Conservation (phyloP, 1,140 invertebrate genomes). For the Vanessa atalanta region DNA sequence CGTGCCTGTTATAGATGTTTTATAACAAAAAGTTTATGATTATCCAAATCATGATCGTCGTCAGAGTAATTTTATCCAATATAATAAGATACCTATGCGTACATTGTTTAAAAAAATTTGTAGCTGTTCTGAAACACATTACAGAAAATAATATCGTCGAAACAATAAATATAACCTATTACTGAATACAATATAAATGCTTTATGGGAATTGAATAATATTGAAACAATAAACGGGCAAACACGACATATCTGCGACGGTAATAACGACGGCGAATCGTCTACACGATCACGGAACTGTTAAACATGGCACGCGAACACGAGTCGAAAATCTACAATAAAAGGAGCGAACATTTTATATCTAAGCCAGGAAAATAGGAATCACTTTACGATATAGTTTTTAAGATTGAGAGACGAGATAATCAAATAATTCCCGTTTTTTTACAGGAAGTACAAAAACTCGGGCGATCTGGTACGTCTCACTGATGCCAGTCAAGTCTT, state of each 20-base stretch:
- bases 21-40: no score
- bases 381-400: no score
- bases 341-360: neutral
- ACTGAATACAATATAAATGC: neutral
- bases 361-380: no score
- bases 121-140: neutral
- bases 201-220: slow-evolving; percentile 9
- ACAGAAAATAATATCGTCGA: neutral
- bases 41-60: no score
- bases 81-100: neutral
- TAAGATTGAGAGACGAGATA: no score
- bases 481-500: no score
- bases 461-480: no score
- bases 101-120: neutral
- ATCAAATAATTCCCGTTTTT: no score
- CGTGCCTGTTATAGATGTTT: no score
- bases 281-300: slow-evolving; percentile 3
- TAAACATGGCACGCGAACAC: slow-evolving; percentile 4
- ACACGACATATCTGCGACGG: neutral
- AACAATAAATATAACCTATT: neutral
- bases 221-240: slow-evolving; percentile 1
- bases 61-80: no score
- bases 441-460: no score
- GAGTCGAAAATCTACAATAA: neutral
- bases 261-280: neutral